Base-by-base conservation (phyloP, 2,888 invertebrate genomes). In the Cephonodes hylas region DNA sequence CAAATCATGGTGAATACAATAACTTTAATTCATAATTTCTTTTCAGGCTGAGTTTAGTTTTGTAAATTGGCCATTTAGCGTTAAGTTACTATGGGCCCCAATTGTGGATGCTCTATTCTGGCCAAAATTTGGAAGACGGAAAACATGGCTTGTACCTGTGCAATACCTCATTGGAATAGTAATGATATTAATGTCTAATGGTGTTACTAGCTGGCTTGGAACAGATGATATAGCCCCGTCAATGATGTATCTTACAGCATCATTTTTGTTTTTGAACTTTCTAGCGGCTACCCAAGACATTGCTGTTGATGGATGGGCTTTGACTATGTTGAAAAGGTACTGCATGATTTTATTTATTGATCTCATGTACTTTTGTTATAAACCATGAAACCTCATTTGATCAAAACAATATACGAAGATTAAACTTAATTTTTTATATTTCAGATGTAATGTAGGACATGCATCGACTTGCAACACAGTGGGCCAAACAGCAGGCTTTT, bases 241-340 rank as follows among this genome's bases (percentile, higher is more conserved):
- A 75, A 96, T 98, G 72, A 94, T 93, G 63, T 84, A 96, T 58
- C 92, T 99, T 25, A 99, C 99, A 0, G 79, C 94, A 13, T 93
- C 97, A 63, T 99, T 99, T 89, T 97, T 99, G 83, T 93, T 95
- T 61, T 93, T 99, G 2, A 99, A 99, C 81, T 99, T 99, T 79
- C 93, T 99, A 74, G 99, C 99, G 4, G 99, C 99, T 1, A 99
- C 99, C 1, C 99, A 99, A 92, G 99, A 99, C 86, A 99, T 99
- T 78, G 99, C 99, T 15, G 99, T 99, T 0, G 99, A 99, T 92
- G 99, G 99, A 22, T 99, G 99, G 99, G 99, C 99, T 0, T 93
- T 99, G 10, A 99, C 99, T 0, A 99, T 99, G 98, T 93, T 99
- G 1, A 97, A 98, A 79, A 96, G 97, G 95, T 97, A 80, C n/a